These are phyloP conservation scores for Ypsolopha sequella DNA, from an alignment of 2,888 invertebrate species.

Conservation along the genomic window DNA sequence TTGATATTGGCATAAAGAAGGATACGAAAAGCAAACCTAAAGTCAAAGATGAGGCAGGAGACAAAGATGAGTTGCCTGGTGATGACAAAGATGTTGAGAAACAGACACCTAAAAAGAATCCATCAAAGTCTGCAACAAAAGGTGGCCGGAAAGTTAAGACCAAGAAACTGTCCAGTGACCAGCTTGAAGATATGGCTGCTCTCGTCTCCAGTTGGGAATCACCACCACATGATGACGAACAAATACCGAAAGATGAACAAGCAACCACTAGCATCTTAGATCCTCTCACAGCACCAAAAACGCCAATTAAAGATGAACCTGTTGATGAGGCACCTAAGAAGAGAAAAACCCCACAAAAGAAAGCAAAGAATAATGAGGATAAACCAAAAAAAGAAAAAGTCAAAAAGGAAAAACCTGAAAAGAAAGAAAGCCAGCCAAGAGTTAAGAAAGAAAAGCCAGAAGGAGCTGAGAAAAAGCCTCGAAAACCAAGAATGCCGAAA, in stretches of 20 bases:
- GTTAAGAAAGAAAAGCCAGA: constrained; percentile 18
- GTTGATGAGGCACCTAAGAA: not conserved
- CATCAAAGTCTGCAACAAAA: constrained; percentile 2
- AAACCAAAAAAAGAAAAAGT: constrained; percentile 1
- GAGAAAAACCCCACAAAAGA: constrained; percentile 15
- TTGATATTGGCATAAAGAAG: constrained; percentile 27
- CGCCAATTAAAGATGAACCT: not conserved
- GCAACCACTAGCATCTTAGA: not conserved
- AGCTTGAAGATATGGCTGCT: constrained; percentile 42
- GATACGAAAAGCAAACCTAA: constrained; percentile 21
- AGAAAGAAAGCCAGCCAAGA: constrained; percentile 16
- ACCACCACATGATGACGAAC: constrained; percentile 28
- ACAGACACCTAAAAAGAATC: not conserved
- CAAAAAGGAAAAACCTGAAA: constrained; percentile 23
- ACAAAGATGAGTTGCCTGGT: constrained; percentile 11
- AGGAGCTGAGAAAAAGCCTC: constrained; percentile 37
- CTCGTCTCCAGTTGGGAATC: constrained; percentile 50
- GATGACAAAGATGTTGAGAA: not conserved
- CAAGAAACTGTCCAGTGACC: constrained; percentile 44
- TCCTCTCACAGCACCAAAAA: not conserved
- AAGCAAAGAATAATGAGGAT: not conserved
- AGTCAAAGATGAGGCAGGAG: constrained; percentile 14
- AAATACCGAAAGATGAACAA: not conserved
- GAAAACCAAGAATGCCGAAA: constrained; percentile 44
- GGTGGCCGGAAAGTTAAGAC: constrained; percentile 28